phyloP scores from a whole-genome alignment of 2,797 vertebrate species.

The Rhinatrema bivittatum region DNA sequence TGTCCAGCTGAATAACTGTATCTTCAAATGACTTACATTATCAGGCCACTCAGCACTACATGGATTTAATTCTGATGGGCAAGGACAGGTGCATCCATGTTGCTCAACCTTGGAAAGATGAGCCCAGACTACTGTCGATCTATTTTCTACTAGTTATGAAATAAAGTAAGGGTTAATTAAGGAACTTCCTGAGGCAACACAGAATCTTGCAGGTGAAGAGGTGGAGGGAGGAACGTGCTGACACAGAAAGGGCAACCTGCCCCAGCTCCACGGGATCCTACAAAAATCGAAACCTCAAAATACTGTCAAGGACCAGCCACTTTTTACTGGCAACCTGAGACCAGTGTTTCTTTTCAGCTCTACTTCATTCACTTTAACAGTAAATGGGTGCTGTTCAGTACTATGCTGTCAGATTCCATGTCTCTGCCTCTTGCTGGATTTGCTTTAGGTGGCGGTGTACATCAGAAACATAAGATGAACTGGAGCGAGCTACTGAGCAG shows the following conservation, averaged over 20 bases:
- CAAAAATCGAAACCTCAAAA: neutral
- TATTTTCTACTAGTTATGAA: conserved; percentile 48
- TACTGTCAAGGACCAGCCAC: conserved; percentile 5
- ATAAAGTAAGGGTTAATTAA: conserved; percentile 62
- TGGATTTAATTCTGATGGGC: conserved; percentile 58
- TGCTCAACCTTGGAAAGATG: conserved; percentile 66
- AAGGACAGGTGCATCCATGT: conserved; percentile 63
- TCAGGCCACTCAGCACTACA: conserved; percentile 53
- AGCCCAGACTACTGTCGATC: conserved; percentile 60
- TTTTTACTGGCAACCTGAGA: too few species aligned
- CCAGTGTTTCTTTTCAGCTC: conserved; percentile 3
- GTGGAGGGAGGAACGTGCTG: conserved; percentile 24
- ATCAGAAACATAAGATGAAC: too few species aligned
- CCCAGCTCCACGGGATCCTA: conserved; percentile 14
- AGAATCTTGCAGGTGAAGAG: conserved; percentile 44
- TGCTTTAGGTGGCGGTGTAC: neutral
- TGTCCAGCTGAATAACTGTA: conserved; percentile 32
- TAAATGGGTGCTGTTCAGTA: neutral
- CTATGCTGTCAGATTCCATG: neutral
- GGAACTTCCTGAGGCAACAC: conserved; percentile 28
- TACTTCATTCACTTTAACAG: neutral
- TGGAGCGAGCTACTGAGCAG: too few species aligned
- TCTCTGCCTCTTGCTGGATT: neutral
- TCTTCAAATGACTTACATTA: conserved; percentile 49
- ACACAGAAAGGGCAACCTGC: conserved; percentile 25